Conservation (phyloP, 1,140 invertebrate genomes). For the Drosophila subpulchrella region DNA sequence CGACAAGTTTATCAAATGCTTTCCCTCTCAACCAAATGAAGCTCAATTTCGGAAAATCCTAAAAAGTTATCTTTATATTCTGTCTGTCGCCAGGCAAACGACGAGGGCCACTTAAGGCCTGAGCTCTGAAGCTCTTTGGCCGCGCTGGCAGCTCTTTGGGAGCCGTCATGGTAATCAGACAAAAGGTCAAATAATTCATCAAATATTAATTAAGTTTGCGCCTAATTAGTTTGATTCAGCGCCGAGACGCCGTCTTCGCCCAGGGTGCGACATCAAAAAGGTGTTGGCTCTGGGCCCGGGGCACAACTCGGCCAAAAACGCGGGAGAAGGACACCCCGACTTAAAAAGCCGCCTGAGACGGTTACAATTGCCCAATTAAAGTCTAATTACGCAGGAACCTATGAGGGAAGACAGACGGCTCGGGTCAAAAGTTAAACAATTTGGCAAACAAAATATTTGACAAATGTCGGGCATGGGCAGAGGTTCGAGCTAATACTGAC, state of each 20-base stretch:
- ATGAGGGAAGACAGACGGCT: constrained; percentile 13
- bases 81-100: constrained; percentile 43
- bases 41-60: constrained; percentile 51
- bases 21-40: constrained; percentile 47
- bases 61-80: constrained; percentile 46
- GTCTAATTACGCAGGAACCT: constrained; percentile 52
- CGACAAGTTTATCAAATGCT: constrained; percentile 66
- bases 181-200: constrained; percentile 65
- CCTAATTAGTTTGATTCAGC: constrained; percentile 74
- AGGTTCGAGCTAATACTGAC: neutral
- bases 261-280: constrained; percentile 68
- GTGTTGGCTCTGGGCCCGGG: constrained; percentile 52
- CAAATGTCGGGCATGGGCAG: neutral
- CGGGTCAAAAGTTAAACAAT: constrained; percentile 50
- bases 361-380: constrained; percentile 69
- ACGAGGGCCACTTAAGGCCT: constrained; percentile 18
- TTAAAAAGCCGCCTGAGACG: constrained; percentile 25
- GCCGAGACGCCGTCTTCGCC: constrained; percentile 6
- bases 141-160: constrained; percentile 10
- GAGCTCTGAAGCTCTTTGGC: neutral
- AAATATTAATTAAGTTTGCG: constrained; percentile 76
- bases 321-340: constrained; percentile 4
- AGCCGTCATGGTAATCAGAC: constrained; percentile 34
- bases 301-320: constrained; percentile 30
- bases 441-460: constrained; percentile 25